A percentile compares a stretch with the other conserved stretches of the same genome.
These are phyloP conservation scores for Prosopocoilus inquinatus DNA, from an alignment of 2,888 invertebrate genomes.

Conservation along the genomic window DNA sequence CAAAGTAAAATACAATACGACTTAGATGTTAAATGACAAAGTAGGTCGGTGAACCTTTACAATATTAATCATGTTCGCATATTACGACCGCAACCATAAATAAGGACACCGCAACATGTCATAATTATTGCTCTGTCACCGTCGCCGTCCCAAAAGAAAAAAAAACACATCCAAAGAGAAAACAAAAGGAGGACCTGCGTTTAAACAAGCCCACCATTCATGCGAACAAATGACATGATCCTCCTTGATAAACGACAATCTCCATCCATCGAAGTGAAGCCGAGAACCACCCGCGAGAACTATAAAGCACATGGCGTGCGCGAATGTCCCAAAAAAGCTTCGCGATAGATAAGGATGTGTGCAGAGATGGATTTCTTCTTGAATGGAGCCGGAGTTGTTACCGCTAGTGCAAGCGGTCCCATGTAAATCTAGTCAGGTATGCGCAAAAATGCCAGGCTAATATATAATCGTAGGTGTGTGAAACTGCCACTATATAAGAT, in stretches of 20 bases:
- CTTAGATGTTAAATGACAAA: too few species aligned
- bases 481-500: constrained; percentile 37
- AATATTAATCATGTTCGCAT: too few species aligned
- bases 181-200: too few species aligned
- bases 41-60: too few species aligned
- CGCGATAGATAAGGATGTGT: background rate
- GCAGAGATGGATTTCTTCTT: constrained; percentile 6
- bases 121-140: too few species aligned
- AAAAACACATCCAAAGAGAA: too few species aligned
- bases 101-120: too few species aligned
- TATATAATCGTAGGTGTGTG: constrained; percentile 40
- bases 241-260: constrained; percentile 9
- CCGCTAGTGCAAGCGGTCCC: constrained; percentile 6
- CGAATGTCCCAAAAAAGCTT: background rate
- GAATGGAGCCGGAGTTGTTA: constrained; percentile 6
- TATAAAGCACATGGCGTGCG: constrained; percentile 18
- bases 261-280: constrained; percentile 19
- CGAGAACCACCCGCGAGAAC: constrained; percentile 24
- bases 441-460: constrained; percentile 21
- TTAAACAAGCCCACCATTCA: background rate
- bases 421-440: constrained; percentile 10
- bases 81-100: too few species aligned
- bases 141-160: too few species aligned
- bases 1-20: too few species aligned
- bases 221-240: background rate